phyloP scores from a whole-genome alignment of 2,797 vertebrate genomes.

The Cyprinodon diabolis region DNA sequence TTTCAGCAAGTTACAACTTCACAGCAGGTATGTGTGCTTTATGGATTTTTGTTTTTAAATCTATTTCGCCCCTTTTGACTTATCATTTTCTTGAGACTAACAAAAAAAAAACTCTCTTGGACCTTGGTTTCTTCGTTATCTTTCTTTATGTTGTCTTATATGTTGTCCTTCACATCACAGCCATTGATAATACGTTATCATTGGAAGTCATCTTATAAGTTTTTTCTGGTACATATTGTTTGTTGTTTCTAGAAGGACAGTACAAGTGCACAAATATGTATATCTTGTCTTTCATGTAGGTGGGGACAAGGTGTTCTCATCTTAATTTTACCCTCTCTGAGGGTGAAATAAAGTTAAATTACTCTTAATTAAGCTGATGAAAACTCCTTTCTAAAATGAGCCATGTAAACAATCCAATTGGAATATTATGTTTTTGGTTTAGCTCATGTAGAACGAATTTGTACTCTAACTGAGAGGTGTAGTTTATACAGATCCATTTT shows the following conservation, averaged over 20 bases:
- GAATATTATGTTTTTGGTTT: no score
- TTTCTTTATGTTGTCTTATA: slow-evolving; percentile 50
- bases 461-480: no score
- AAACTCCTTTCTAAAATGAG: no score
- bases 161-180: slow-evolving; percentile 56
- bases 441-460: no score
- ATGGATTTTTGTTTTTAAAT: background rate
- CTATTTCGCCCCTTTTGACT: slow-evolving; percentile 3
- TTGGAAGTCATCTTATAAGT: slow-evolving; percentile 28
- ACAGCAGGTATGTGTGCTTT: slow-evolving; percentile 87
- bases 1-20: slow-evolving; percentile 98
- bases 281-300: background rate
- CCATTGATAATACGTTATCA: slow-evolving; percentile 41
- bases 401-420: no score
- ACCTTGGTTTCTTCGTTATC: background rate
- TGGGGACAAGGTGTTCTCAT: background rate
- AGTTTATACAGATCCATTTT: no score
- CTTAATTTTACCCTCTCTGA: background rate
- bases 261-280: background rate
- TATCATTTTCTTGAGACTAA: slow-evolving; percentile 22
- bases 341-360: background rate
- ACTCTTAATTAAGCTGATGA: background rate
- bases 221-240: slow-evolving; percentile 24
- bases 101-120: slow-evolving; percentile 49
- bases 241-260: slow-evolving; percentile 5